Conservation (phyloP, 2,113 vertebrate genomes). For the Oreotrochilus melanogaster region DNA sequence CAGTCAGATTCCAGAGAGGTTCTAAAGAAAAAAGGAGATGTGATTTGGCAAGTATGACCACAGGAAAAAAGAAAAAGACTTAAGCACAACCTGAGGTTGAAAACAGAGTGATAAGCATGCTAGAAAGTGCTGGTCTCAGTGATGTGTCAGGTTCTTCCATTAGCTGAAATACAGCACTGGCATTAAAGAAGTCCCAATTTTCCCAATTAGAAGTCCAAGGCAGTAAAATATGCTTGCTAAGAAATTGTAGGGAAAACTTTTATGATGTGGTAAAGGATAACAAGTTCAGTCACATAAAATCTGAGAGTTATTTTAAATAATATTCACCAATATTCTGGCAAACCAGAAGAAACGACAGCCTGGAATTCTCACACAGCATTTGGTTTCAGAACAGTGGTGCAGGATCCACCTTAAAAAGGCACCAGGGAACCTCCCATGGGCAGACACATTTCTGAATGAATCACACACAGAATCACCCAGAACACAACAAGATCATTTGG, state of each 20-base stretch:
- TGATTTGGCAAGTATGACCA: neutral
- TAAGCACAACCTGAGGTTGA: neutral
- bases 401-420: slow-evolving; percentile 22
- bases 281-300: neutral
- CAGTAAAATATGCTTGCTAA: slow-evolving; percentile 27
- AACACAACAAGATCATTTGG: slow-evolving; percentile 45
- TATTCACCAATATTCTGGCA: neutral
- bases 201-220: slow-evolving; percentile 46
- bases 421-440: slow-evolving; percentile 45
- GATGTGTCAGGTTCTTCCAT: slow-evolving; percentile 34
- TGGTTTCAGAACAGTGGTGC: neutral
- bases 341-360: neutral
- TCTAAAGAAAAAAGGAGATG: neutral
- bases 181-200: slow-evolving; percentile 33
- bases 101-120: slow-evolving; percentile 17
- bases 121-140: slow-evolving; percentile 24
- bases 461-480: neutral
- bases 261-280: neutral
- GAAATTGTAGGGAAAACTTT: slow-evolving; percentile 13
- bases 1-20: neutral
- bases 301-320: neutral
- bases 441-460: neutral
- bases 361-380: slow-evolving; percentile 1
- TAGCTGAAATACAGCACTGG: slow-evolving; percentile 47
- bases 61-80: neutral